phyloP scores from a whole-genome alignment of 2,888 invertebrate species.

The Andrena haemorrhoa region DNA sequence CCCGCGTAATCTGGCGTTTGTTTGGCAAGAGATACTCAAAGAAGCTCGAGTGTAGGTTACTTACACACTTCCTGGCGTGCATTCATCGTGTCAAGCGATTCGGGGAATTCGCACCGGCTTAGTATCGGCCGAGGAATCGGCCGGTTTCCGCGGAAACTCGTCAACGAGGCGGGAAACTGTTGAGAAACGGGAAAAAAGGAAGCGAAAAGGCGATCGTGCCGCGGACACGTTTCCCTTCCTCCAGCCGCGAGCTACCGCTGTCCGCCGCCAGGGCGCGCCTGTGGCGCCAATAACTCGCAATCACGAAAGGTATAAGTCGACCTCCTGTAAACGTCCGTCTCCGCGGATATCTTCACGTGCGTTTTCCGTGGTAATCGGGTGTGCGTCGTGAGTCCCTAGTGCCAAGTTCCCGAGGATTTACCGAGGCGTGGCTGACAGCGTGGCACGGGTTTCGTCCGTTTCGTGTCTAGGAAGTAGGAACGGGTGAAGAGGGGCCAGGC shows the following conservation, averaged over 20 bases:
- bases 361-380: conserved; percentile 35
- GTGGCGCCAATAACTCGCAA: conserved; percentile 67
- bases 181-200: neutral
- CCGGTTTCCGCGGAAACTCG: neutral
- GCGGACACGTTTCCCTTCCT: conserved; percentile 38
- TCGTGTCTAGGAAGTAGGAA: neutral
- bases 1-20: no score
- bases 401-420: conserved; percentile 13
- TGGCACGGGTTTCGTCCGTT: neutral
- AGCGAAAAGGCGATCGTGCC: conserved; percentile 9
- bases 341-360: conserved; percentile 63
- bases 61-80: neutral
- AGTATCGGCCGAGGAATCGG: neutral
- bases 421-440: conserved; percentile 17
- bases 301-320: conserved; percentile 65
- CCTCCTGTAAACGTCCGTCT: conserved; percentile 59
- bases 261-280: conserved; percentile 41
- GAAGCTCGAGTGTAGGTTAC: neutral
- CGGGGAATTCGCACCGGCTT: neutral
- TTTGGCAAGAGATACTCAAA: no score
- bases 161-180: neutral
- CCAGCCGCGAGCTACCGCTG: conserved; percentile 21
- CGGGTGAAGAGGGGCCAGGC: neutral
- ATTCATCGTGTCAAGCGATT: neutral
- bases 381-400: conserved; percentile 21